Conservation (phyloP, 2,797 vertebrate genomes). For the Salarias fasciatus region DNA sequence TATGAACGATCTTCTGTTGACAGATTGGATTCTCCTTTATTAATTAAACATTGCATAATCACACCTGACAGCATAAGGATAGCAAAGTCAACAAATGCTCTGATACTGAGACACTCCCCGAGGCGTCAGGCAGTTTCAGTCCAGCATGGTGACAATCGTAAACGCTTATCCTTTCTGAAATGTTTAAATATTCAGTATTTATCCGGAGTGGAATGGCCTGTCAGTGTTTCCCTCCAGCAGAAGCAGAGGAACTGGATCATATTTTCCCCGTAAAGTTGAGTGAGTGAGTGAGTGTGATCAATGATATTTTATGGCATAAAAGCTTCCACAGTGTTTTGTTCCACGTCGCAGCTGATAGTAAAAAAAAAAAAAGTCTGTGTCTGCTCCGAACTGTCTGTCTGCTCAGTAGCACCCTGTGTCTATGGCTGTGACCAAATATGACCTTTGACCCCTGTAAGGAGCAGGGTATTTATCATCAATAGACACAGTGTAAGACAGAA, state of each 20-base stretch:
- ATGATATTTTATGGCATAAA: background rate
- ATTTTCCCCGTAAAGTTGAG: background rate
- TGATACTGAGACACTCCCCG: no score
- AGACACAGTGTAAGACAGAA: slow-evolving; percentile 63
- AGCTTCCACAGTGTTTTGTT: background rate
- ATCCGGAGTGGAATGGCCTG: no score
- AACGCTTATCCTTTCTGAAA: no score
- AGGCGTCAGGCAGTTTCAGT: no score
- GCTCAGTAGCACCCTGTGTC: slow-evolving; percentile 53
- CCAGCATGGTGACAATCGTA: no score
- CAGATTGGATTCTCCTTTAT: no score
- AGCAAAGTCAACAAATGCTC: no score
- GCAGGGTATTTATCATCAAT: slow-evolving; percentile 59
- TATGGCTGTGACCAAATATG: slow-evolving; percentile 41
- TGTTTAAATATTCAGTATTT: no score
- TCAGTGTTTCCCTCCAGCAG: background rate
- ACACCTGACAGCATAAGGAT: no score
- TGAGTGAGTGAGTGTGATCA: background rate
- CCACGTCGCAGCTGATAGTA: slow-evolving; percentile 10
- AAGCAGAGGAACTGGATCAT: background rate
- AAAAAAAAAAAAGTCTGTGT: slow-evolving; percentile 29
- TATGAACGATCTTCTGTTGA: no score
- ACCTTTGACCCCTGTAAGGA: slow-evolving; percentile 60
- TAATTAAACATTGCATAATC: no score
- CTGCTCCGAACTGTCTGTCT: slow-evolving; percentile 20